Evolutionary conservation across 2,797 vertebrate species (phyloP), one percentile per base, ranked within the genome.

Genomic region (Eremophila alpestris): DNA sequence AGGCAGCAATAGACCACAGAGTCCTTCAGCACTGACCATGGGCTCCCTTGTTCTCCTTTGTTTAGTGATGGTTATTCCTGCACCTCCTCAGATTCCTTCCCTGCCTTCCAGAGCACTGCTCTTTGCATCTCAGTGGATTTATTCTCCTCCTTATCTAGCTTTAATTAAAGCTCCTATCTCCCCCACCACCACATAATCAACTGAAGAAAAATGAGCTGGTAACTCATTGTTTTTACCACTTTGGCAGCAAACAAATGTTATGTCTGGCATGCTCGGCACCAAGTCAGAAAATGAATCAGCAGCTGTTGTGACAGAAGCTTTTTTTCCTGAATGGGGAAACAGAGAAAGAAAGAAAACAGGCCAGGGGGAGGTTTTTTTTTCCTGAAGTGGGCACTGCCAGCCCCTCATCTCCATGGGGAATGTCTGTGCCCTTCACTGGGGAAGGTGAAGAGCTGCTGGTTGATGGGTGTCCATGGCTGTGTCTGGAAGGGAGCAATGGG

Each of bases 281-380:
- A 94, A 95, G 96, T 96, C 95, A 95, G 96, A 96, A 96, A 96
- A 96, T 96, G 95, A 96, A 95, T 97, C 95, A 96, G 96, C 96
- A 97, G 96, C 96, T 97, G 96, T 95, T 97, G 94, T 87, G 93
- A 94, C 95, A 96, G 92, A 94, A 96, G 94, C 93, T 95, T 94
- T 95, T 94, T 96, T 94, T 96, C 94, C 93, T 97, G 95, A 96
- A 96, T 96, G 95, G 95, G 87, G 95, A 95, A 87, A 94, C 86
- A 94, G 95, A 93, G 94, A 95, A 85, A 94, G 89, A 94, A 95
- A 93, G 95, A 86, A 82, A 89, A 82, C 55, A 91, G 91, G 85
- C 91, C 75, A 83, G 58, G 69, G 91, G 82, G 91, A 90, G 71
- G 38, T 5, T 16, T 41, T 38, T 38, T 38, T 77, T 93, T 86